Conservation (phyloP, 1,140 invertebrate species). For the Bilobella aurantiaca region DNA sequence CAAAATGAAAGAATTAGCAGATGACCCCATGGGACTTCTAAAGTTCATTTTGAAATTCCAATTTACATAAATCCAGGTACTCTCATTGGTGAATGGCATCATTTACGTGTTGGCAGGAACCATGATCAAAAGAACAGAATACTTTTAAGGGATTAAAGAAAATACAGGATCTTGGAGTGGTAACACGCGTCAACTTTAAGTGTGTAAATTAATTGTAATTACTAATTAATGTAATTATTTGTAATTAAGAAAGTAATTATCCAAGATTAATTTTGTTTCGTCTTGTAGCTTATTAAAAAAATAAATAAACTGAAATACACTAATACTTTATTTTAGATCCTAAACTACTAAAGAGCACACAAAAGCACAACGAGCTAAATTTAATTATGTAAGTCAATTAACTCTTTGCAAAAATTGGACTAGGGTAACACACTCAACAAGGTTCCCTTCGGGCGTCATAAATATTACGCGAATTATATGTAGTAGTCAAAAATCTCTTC, state of each 20-base stretch:
- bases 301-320: not conserved
- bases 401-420: not conserved
- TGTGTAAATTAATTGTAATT: too few relatives aligned
- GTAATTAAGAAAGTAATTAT: not conserved
- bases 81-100: not conserved
- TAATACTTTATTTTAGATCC: not conserved
- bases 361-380: not conserved
- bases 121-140: not conserved
- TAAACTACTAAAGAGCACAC: not conserved
- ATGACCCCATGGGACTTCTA: too few relatives aligned
- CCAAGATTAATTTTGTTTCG: not conserved
- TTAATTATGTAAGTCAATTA: not conserved
- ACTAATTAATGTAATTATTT: too few relatives aligned
- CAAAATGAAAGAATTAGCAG: too few relatives aligned
- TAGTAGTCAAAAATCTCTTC: not conserved
- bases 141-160: not conserved
- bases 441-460: not conserved
- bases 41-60: not conserved
- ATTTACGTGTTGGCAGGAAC: not conserved
- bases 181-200: not conserved
- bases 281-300: not conserved
- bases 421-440: constrained; percentile 6
- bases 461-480: not conserved
- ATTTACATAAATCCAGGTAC: not conserved
- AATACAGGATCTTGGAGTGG: not conserved